phyloP scores from a whole-genome alignment of 2,888 invertebrate species.

The Pristionchus mayeri region DNA sequence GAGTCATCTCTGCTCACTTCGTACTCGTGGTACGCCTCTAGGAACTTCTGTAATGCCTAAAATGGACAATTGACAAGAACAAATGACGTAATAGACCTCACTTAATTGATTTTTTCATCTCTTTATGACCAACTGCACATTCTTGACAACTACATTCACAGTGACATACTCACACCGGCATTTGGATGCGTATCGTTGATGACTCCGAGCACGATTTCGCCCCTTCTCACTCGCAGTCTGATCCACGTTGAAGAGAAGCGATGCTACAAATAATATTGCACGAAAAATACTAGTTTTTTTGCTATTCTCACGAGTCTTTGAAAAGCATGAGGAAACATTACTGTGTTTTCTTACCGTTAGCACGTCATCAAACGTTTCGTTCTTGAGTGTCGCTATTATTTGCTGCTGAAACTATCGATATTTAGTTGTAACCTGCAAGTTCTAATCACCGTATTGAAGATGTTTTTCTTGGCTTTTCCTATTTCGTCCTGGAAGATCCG shows the following conservation, averaged over 20 bases:
- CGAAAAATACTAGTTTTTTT: no score
- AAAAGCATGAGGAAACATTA: neutral
- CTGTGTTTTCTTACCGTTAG: neutral
- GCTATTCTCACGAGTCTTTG: no score
- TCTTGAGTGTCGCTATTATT: neutral
- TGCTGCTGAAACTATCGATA: neutral
- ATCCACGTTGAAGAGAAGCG: neutral
- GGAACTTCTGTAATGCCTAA: neutral
- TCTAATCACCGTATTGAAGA: neutral
- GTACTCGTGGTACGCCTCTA: neutral
- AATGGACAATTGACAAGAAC: no score
- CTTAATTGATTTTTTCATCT: no score
- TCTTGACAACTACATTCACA: no score
- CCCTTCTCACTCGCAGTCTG: neutral
- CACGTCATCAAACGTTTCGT: neutral
- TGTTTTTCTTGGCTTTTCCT: neutral
- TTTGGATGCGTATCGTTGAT: neutral
- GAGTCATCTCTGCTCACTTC: neutral
- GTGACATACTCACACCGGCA: no score
- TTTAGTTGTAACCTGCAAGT: neutral
- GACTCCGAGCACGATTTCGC: neutral
- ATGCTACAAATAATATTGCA: neutral
- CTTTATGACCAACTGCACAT: no score
- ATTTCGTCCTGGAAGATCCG: neutral
- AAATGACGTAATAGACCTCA: no score